Conservation (phyloP, 2,113 vertebrate genomes). For the Tursiops truncatus region DNA sequence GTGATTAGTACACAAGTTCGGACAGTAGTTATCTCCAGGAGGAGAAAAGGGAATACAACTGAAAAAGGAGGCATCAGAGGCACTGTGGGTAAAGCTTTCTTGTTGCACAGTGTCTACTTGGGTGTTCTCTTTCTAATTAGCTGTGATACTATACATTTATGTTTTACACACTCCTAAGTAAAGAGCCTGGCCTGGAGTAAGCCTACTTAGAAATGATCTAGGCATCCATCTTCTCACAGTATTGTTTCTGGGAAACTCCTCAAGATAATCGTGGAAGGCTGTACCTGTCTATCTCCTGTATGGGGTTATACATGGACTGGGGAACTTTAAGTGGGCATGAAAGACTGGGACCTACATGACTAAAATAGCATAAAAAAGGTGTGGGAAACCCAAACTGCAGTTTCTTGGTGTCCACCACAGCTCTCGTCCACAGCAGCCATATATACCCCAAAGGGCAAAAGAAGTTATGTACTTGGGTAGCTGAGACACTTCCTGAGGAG, state of each 20-base stretch:
- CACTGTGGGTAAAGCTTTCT: neutral
- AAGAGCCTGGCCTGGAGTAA: neutral
- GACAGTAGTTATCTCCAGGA: neutral
- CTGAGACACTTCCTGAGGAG: neutral
- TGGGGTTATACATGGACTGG: neutral
- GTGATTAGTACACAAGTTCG: neutral
- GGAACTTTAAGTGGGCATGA: neutral
- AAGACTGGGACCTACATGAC: neutral
- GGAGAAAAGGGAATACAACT: neutral
- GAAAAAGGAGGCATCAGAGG: neutral
- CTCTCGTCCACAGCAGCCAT: neutral
- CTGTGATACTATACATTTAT: neutral
- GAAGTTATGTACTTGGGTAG: neutral
- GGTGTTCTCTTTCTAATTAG: neutral
- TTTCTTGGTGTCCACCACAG: neutral
- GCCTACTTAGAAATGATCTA: neutral
- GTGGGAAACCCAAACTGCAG: neutral
- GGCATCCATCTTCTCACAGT: neutral
- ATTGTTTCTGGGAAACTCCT: neutral
- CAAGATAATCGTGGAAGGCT: neutral
- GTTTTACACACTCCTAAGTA: neutral
- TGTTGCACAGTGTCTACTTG: neutral
- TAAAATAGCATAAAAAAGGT: neutral
- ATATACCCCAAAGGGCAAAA: neutral
- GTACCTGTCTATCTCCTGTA: neutral